Base-by-base conservation (phyloP, 2,113 vertebrate genomes). In the Orycteropus afer region DNA sequence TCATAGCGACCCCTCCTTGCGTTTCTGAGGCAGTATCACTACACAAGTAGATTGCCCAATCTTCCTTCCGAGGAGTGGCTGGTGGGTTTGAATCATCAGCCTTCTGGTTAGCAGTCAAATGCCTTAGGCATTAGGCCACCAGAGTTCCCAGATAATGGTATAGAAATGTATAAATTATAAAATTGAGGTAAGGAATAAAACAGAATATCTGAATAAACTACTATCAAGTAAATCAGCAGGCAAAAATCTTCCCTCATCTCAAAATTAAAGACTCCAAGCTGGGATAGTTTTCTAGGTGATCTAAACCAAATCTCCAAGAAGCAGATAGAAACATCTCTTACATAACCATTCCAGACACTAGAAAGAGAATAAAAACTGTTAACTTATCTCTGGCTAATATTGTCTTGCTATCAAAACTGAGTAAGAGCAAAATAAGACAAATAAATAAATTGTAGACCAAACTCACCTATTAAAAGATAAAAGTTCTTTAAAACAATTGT, bases 361-460 rank as follows among this genome's bases (percentile, higher is more conserved):
- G 7, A 42, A 93, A 59, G 17, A 81, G 53, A 77, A 77, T 77
- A 55, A 91, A 87, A 69, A 8, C 32, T 57, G 47, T n/a, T 67
- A 53, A 71, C 14, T 89, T 42, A 88, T 78, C 49, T 73, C 9
- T 55, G 5, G 59, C 9, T 47, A 32, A 2, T 82, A 37, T 86
- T 40, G 69, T 14, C 34, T 78, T 90, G 55, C 32, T 84, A 67
- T 53, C 42, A 85, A 80, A 83, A 83, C 27, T 85, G 5, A 93
- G 45, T 4, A 61, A 76, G 29, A 12, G 5, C 42, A 83, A 0
- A 65, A 42, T 76, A 74, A 86, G 40, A 55, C 92, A 77, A 86
- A 96, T 77, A 82, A 34, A 88, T 57, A 77, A 89, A 59, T 74
- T 77, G 81, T 8, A 83, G 49, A 37, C 12, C 59, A 93, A 96